These are phyloP conservation scores for Drosophila cardini DNA, from an alignment of 1,140 invertebrate genomes.

Conservation along the genomic window DNA sequence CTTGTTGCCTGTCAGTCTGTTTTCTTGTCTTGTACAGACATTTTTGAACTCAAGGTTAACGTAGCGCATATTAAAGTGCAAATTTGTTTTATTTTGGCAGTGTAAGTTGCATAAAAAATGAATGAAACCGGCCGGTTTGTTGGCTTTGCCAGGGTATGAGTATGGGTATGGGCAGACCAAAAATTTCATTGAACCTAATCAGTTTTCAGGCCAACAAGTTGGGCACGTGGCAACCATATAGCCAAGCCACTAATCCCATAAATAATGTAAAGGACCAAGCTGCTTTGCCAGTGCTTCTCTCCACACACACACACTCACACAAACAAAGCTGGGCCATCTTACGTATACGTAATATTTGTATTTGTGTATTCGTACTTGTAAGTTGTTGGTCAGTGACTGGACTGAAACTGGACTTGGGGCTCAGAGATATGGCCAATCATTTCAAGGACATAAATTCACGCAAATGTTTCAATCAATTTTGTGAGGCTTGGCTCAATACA, in stretches of 20 bases:
- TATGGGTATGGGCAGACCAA: slow-evolving; percentile 22
- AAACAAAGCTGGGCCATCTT: no score
- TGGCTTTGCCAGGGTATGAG: slow-evolving; percentile 22
- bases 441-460: slow-evolving; percentile 83
- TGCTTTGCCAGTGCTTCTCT: slow-evolving; percentile 31
- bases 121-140: slow-evolving; percentile 47
- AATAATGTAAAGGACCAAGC: slow-evolving; percentile 66
- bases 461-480: slow-evolving; percentile 83
- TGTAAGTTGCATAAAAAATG: slow-evolving; percentile 69
- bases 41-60: slow-evolving; percentile 63
- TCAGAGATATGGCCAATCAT: slow-evolving; percentile 76
- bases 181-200: slow-evolving; percentile 79
- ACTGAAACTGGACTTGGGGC: slow-evolving; percentile 4
- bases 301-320: no score
- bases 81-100: slow-evolving; percentile 78
- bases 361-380: slow-evolving; percentile 3
- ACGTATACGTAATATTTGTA: no score
- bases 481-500: slow-evolving; percentile 74
- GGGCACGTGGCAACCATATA: slow-evolving; percentile 68
- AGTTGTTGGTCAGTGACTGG: slow-evolving; percentile 3
- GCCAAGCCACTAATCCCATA: slow-evolving; percentile 74
- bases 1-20: slow-evolving; percentile 59
- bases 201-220: slow-evolving; percentile 73
- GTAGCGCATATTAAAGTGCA: slow-evolving; percentile 74
- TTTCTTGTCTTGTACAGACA: slow-evolving; percentile 36